A percentile compares a stretch with the other conserved stretches of the same genome.
Conservation (phyloP, 2,888 invertebrate genomes). For the Troilus luridus region DNA sequence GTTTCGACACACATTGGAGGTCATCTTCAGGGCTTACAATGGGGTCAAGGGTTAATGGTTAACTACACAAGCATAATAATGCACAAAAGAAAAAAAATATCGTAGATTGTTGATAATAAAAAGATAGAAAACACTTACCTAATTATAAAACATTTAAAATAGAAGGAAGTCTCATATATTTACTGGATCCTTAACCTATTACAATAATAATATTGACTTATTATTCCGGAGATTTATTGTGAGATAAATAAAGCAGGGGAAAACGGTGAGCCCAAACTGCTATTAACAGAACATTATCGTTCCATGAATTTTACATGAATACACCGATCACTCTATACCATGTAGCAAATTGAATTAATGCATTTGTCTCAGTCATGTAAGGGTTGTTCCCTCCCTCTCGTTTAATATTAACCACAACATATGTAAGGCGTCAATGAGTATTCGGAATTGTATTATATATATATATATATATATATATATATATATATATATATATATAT, state of each 20-base stretch:
- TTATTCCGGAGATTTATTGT: background rate
- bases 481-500: background rate
- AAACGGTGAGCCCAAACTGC: background rate
- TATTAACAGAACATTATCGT: background rate
- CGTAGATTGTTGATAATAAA: too few relatives aligned
- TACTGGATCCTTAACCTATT: too few relatives aligned
- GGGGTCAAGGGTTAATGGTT: too few relatives aligned
- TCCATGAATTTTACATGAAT: conserved; percentile 7
- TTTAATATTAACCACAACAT: background rate
- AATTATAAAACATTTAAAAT: too few relatives aligned
- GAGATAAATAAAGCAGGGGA: background rate
- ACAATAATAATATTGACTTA: background rate
- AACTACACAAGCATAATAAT: too few relatives aligned
- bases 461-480: too few relatives aligned
- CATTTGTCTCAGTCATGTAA: background rate
- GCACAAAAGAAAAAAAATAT: too few relatives aligned
- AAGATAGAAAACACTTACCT: too few relatives aligned
- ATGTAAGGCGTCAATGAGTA: background rate
- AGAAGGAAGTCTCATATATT: too few relatives aligned
- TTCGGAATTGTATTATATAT: background rate
- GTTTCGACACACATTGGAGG: too few relatives aligned
- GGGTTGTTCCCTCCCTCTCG: background rate
- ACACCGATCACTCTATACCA: background rate
- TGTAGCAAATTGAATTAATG: background rate
- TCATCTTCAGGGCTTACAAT: too few relatives aligned